Conservation (phyloP, 2,888 invertebrate genomes). For the Tenthredo notha region DNA sequence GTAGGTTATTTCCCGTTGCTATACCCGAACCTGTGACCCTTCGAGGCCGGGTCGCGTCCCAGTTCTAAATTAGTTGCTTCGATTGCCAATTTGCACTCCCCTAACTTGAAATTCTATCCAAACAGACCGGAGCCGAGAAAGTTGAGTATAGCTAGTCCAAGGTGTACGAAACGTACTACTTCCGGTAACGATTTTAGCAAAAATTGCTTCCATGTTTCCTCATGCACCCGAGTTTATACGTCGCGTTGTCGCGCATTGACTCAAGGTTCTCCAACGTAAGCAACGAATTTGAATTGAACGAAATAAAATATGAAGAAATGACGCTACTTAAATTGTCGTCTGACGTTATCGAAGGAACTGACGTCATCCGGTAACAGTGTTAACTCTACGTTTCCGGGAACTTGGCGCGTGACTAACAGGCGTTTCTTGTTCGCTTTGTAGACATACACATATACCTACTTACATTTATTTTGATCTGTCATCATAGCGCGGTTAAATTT, state of each 20-base stretch:
- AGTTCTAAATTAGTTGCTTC: slow-evolving; percentile 53
- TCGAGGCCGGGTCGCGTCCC: slow-evolving; percentile 50
- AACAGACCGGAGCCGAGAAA: neutral
- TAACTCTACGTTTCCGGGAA: slow-evolving; percentile 37
- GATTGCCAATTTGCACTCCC: slow-evolving; percentile 51
- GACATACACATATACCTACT: neutral
- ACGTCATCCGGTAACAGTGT: slow-evolving; percentile 22
- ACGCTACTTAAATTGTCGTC: neutral
- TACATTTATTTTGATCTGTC: slow-evolving; percentile 38
- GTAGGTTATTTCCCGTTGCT: slow-evolving; percentile 65
- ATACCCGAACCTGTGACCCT: slow-evolving; percentile 48
- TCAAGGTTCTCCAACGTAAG: neutral
- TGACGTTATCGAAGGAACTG: slow-evolving; percentile 28
- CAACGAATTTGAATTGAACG: neutral
- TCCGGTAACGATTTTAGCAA: slow-evolving; percentile 21
- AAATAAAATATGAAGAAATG: slow-evolving; percentile 3
- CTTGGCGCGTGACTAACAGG: slow-evolving; percentile 16
- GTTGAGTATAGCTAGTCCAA: neutral
- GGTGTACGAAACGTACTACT: neutral
- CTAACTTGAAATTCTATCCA: slow-evolving; percentile 43
- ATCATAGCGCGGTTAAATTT: neutral
- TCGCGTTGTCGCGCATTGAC: neutral
- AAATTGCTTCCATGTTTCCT: neutral
- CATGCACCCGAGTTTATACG: neutral
- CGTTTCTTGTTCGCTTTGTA: slow-evolving; percentile 5